Evolutionary conservation across 2,797 vertebrate genomes (phyloP).

Genomic region (Anguilla anguilla): DNA sequence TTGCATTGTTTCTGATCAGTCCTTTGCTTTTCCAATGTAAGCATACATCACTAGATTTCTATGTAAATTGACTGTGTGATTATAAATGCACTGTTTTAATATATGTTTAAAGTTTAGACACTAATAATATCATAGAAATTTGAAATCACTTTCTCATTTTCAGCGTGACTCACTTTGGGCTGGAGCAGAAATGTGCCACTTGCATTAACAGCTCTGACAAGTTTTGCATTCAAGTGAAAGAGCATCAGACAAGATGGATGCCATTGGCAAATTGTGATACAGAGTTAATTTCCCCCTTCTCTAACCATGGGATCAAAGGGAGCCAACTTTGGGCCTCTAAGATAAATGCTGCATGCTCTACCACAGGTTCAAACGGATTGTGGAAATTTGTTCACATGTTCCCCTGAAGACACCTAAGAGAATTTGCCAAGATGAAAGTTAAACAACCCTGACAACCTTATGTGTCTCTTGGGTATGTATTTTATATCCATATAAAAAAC

Average conservation of each 20-base stretch:
- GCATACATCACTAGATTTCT: neutral
- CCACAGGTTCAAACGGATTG: constrained; percentile 4
- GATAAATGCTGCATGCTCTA: neutral
- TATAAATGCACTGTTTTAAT: neutral
- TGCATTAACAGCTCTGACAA: neutral
- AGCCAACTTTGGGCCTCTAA: neutral
- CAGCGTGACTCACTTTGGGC: neutral
- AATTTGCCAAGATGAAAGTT: neutral
- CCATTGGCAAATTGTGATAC: neutral
- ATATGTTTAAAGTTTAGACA: neutral
- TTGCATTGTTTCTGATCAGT: neutral
- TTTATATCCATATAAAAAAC: neutral
- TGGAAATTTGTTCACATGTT: neutral
- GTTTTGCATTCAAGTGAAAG: neutral
- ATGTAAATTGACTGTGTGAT: neutral
- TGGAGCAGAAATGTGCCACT: neutral
- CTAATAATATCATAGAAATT: neutral
- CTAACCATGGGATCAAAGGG: neutral
- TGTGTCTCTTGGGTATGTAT: neutral
- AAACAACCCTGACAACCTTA: constrained; percentile 2
- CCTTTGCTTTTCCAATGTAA: neutral
- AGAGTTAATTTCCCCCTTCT: neutral
- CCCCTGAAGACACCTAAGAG: neutral
- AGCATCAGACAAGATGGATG: neutral
- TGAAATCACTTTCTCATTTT: neutral